A percentile compares a stretch with the other conserved stretches of the same genome.
phyloP scores from a whole-genome alignment of 2,888 invertebrate genomes.

The Adelognathus sp. region DNA sequence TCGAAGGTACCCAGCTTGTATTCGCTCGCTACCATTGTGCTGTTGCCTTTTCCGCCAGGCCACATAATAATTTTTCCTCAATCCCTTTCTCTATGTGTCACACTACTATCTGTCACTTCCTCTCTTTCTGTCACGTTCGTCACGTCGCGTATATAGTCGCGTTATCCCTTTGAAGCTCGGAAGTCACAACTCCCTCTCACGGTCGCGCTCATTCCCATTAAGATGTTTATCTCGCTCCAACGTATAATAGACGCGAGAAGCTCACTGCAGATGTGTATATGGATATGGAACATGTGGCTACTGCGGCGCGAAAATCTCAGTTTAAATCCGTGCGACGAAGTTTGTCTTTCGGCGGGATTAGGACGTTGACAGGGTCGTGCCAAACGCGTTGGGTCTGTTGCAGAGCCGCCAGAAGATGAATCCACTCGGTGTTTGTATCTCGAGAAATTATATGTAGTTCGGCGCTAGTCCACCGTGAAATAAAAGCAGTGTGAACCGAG shows the following conservation, averaged over 20 bases:
- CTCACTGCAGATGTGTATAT: neutral
- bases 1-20: no score
- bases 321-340: conserved; percentile 4
- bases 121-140: neutral
- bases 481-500: no score
- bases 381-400: neutral
- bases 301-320: conserved; percentile 3
- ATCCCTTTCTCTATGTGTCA: no score
- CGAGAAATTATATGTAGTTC: no score
- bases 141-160: neutral
- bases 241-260: neutral
- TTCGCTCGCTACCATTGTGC: no score
- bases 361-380: conserved; percentile 17
- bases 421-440: neutral
- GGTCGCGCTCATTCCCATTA: conserved; percentile 27
- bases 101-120: no score
- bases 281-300: neutral
- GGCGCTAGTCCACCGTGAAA: no score
- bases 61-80: no score
- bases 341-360: conserved; percentile 34
- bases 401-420: neutral
- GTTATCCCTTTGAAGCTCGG: conserved; percentile 41
- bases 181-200: conserved; percentile 33
- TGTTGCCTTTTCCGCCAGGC: no score
- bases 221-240: conserved; percentile 32